Conservation (phyloP, 2,113 vertebrate genomes). For the Fulmarus glacialis region DNA sequence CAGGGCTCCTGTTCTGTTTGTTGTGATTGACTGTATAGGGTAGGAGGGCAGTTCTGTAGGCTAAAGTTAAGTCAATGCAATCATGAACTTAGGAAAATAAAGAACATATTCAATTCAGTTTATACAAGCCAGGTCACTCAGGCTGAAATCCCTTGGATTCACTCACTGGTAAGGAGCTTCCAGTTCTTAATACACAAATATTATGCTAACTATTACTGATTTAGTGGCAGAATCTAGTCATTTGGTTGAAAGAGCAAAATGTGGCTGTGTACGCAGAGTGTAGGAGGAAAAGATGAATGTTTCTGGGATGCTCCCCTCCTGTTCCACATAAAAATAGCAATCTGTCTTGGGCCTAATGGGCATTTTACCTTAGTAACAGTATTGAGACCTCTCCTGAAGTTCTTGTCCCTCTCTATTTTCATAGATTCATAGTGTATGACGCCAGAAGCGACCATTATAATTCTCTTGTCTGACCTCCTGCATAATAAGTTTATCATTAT, state of each 20-base stretch:
- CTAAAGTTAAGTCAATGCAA: slow-evolving; percentile 59
- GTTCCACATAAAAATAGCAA: not conserved
- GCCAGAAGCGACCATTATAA: not conserved
- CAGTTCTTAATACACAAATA: not conserved
- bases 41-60: slow-evolving; percentile 23
- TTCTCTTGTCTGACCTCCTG: not conserved
- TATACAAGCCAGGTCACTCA: not conserved
- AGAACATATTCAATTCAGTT: not conserved
- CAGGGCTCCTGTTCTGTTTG: slow-evolving; percentile 49
- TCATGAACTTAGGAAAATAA: slow-evolving; percentile 18
- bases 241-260: not conserved
- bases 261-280: too few species aligned
- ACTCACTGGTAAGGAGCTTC: not conserved
- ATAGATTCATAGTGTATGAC: not conserved
- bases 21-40: slow-evolving; percentile 55
- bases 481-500: not conserved
- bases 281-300: not conserved
- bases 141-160: not conserved
- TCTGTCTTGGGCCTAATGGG: not conserved
- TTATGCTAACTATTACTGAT: not conserved
- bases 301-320: not conserved
- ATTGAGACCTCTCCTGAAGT: not conserved
- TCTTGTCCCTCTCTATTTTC: not conserved
- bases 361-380: not conserved
- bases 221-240: not conserved